Evolutionary conservation across 2,113 vertebrate species (phyloP).

Genomic region (Campylomormyrus numenius): DNA sequence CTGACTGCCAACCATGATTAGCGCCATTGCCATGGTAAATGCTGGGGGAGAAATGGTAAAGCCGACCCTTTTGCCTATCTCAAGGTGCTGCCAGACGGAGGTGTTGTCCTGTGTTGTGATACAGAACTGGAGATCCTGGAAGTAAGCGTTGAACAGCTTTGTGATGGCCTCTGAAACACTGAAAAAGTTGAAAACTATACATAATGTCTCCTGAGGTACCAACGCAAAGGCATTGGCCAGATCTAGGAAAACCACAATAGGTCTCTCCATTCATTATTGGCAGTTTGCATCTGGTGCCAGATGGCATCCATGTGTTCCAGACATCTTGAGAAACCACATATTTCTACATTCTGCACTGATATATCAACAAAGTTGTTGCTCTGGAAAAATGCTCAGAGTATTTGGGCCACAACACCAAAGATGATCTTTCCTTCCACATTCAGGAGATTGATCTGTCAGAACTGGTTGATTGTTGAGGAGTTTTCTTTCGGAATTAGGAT

Average conservation of each 20-base stretch:
- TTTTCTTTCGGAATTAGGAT: no score
- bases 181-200: not conserved
- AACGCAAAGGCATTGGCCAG: not conserved
- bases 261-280: not conserved
- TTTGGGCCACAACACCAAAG: not conserved
- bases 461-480: not conserved
- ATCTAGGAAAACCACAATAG: not conserved
- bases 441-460: not conserved
- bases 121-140: not conserved
- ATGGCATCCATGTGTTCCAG: no score
- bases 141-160: constrained; percentile 15
- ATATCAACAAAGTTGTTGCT: no score
- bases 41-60: constrained; percentile 13
- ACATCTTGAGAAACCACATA: no score
- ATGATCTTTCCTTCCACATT: not conserved
- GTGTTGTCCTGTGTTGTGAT: not conserved
- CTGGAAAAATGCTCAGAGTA: not conserved
- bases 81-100: not conserved
- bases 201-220: not conserved
- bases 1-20: constrained; percentile 21
- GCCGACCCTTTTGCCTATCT: not conserved
- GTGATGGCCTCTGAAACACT: not conserved
- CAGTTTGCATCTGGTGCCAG: not conserved
- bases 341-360: no score
- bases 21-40: constrained; percentile 13